A percentile compares a stretch with the other conserved stretches of the same genome.
Evolutionary conservation across 2,113 vertebrate genomes (phyloP).

Genomic region (Phycodurus eques): DNA sequence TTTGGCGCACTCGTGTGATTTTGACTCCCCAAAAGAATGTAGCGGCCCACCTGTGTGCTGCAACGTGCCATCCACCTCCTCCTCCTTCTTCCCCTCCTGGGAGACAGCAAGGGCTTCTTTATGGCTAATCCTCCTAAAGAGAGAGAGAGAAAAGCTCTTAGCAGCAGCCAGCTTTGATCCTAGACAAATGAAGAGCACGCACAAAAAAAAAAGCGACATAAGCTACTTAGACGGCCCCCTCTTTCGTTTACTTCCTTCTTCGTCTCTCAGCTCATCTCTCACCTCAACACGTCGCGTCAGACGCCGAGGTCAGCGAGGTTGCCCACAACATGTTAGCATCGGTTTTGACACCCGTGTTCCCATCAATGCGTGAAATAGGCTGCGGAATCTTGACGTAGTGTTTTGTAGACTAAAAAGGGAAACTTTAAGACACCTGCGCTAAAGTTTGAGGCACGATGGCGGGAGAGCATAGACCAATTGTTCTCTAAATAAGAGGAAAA

Average conservation of each 20-base stretch:
- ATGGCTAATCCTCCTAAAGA: conserved; percentile 57
- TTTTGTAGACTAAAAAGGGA: background rate
- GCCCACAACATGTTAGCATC: conserved; percentile 11
- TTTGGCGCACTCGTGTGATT: conserved; percentile 12
- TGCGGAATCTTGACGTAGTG: background rate
- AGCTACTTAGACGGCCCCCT: conserved; percentile 53
- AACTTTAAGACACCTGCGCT: background rate
- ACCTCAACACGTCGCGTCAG: conserved; percentile 29
- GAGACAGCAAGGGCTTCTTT: conserved; percentile 41
- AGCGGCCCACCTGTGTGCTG: conserved; percentile 39
- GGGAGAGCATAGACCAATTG: no score
- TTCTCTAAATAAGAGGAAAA: no score
- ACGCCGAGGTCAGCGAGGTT: conserved; percentile 51
- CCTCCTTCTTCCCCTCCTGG: conserved; percentile 2
- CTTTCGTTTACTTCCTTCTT: conserved; percentile 58
- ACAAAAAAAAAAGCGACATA: conserved; percentile 52
- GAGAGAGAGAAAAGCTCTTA: conserved; percentile 47
- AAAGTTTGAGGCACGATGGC: background rate
- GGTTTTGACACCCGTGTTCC: background rate
- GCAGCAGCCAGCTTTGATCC: conserved; percentile 62
- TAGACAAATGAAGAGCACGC: conserved; percentile 48
- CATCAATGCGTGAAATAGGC: background rate
- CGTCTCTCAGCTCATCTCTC: conserved; percentile 42
- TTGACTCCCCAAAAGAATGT: conserved; percentile 15
- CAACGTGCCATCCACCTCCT: conserved; percentile 17